Evolutionary conservation across 2,113 vertebrate genomes (phyloP), one percentile per base, ranked within the genome.

Genomic region (Meles meles): DNA sequence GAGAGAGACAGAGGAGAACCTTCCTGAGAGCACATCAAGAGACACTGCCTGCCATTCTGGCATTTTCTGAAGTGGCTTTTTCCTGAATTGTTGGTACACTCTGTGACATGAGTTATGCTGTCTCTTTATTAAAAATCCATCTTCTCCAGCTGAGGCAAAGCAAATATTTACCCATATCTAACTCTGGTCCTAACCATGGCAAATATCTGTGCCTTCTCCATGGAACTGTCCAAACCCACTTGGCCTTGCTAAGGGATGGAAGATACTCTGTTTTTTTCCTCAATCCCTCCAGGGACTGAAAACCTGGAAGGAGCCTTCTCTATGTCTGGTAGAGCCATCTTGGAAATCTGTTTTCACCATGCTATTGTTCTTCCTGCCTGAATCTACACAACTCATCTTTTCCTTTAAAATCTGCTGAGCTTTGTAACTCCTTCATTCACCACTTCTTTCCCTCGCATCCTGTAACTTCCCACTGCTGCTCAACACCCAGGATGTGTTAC

Each of bases 61-160:
- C 61, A 76, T 94, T 96, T 95, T 96, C 95, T 97, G 57, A 95
- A 95, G 88, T 71, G 52, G 59, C 44, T 97, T 96, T 93, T 80
- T 92, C 85, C 93, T 90, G 90, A 92, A 83, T 83, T 90, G 94
- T 97, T 79, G 59, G 94, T 94, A 88, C 76, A 96, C 88, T 95
- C 88, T 96, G 84, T 97, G 97, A 97, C 92, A 81, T 93, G 96
- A 97, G 90, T 98, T 96, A 96, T 4, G 44, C 95, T 95, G 96
- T 42, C 92, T 96, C 93, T 97, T 98, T 93, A 96, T 97, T 97
- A 97, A 96, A 97, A 97, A 97, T 96, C 97, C 90, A 97, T 97
- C 96, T 97, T 80, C 69, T 98, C 95, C 96, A 95, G 94, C 96
- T 96, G 96, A 97, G 97, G 95, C 93, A 97, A 97, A 95, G 77